These are phyloP conservation scores for Trachelus tabidus DNA, from an alignment of 2,888 invertebrate genomes.

Conservation along the genomic window DNA sequence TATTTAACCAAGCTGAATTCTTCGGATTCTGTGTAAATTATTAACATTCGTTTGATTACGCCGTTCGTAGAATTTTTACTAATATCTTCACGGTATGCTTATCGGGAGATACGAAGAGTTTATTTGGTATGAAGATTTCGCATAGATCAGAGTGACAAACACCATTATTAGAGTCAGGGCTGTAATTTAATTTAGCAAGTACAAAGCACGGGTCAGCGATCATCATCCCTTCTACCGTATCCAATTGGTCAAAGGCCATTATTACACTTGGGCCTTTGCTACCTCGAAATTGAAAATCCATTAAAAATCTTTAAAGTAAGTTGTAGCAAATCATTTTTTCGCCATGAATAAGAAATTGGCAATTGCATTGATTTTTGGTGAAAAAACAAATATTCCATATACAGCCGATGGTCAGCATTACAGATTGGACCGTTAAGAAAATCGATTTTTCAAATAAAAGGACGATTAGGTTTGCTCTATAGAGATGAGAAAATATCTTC, in stretches of 20 bases:
- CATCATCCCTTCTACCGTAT: not conserved
- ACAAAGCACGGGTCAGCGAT: not conserved
- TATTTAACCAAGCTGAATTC: not conserved
- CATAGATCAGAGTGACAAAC: not conserved
- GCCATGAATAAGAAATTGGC: not conserved
- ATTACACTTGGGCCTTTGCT: not conserved
- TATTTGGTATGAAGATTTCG: not conserved
- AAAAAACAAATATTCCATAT: not conserved
- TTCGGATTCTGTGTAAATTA: not conserved
- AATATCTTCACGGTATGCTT: not conserved
- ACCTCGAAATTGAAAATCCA: not conserved
- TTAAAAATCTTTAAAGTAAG: not conserved
- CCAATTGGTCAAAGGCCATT: not conserved
- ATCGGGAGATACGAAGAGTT: not conserved
- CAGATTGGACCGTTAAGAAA: not conserved
- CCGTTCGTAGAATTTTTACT: not conserved
- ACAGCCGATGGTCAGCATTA: not conserved
- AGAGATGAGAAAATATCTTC: not conserved
- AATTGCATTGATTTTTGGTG: not conserved
- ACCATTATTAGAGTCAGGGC: not conserved
- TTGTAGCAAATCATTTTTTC: not conserved
- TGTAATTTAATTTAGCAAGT: not conserved
- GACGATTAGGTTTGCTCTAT: not conserved
- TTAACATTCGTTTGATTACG: not conserved
- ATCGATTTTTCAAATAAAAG: not conserved